Evolutionary conservation across 2,888 invertebrate genomes (phyloP), one percentile per base, ranked within the genome.

Genomic region (Digitonthophagus gazella): DNA sequence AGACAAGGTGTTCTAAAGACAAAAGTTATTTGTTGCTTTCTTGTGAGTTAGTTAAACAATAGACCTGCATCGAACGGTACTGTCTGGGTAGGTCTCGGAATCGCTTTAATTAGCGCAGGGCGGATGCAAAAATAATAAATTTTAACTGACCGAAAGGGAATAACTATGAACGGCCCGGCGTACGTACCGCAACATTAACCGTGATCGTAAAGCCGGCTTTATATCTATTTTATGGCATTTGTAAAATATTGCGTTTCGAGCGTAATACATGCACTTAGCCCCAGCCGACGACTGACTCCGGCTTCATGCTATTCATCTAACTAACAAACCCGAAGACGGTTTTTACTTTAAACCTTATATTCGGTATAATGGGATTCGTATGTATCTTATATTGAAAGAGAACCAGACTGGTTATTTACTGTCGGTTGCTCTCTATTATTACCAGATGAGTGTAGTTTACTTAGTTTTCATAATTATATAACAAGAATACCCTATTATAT

Each of bases 41-140:
- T n/a, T n/a, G n/a, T n/a, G n/a, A n/a, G n/a, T n/a, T n/a, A n/a
- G n/a, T n/a, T n/a, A n/a, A n/a, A n/a, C n/a, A n/a, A n/a, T n/a
- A n/a, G n/a, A n/a, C n/a, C n/a, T n/a, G n/a, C n/a, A 15, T 44
- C 11, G 28, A 44, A 8, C 28, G 28, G 11, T 44, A 76, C 76
- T 78, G 74, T 70, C 74, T 71, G 74, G 75, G 72, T 71, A 72
- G 71, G 74, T 74, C 74, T 72, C 73, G 74, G 75, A 77, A 77
- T 79, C 76, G 76, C 78, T 80, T 81, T 81, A 81, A 81, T 81
- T 80, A 81, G 80, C 77, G 75, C 73, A 76, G 77, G 77, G 79
- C 82, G 81, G 82, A 83, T 82, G 81, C 80, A 81, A 81, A 82
- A 82, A 82, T 83, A 83, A 82, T 83, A 83, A 83, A 82, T 83